Evolutionary conservation across 35 echinoderm and acorn worm species (phyloP), one percentile per base, ranked within the genome.

Genomic region (Heliocidaris tuberculata): DNA sequence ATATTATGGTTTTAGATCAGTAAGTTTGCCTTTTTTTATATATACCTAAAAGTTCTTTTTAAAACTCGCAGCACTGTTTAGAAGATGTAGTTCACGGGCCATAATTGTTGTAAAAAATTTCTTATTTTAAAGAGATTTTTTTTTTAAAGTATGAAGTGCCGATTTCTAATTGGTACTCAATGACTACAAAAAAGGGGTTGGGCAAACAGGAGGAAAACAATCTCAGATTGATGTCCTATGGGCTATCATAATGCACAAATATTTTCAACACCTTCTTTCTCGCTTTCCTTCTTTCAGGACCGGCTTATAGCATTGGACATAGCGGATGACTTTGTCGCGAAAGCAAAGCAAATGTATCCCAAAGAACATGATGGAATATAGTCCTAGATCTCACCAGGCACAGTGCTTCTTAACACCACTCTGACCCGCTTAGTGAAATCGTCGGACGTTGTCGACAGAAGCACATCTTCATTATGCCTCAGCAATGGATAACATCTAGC

Each of bases 331-430:
- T 93, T 93, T 59, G 8, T 93, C 4, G 13, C 13, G 48, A 24
- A 27, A 24, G 91, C 91, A 31, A 93, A 59, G 48, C 4, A 93
- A 59, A 49, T 93, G 47, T 93, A 52, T 93, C 91, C 91, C 91
- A 56, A 59, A 59, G 48, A 93, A 93, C 91, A 19, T 30, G 50
- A 11, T n/a, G 91, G 91, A 11, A 49, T 93, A 13, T 59, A 59
- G 50, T n/a, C n/a, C 47, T 21, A 59, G 30, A 93, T 59, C 21
- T 52, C 91, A 19, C 31, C 47, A 9, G 47, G 87, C 87, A 85
- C 35, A 42, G 35, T 42, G 35, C n/a, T n/a, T n/a, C n/a, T 1
- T 13, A 78, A 78, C 7, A 78, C 21, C 21, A 78, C 2, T 8
- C 65, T 27, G 65, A 21, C 27, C 15, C 65, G 65, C 65, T n/a